Evolutionary conservation across 2,797 vertebrate species (phyloP), one percentile per base, ranked within the genome.

Genomic region (Spizella passerina): DNA sequence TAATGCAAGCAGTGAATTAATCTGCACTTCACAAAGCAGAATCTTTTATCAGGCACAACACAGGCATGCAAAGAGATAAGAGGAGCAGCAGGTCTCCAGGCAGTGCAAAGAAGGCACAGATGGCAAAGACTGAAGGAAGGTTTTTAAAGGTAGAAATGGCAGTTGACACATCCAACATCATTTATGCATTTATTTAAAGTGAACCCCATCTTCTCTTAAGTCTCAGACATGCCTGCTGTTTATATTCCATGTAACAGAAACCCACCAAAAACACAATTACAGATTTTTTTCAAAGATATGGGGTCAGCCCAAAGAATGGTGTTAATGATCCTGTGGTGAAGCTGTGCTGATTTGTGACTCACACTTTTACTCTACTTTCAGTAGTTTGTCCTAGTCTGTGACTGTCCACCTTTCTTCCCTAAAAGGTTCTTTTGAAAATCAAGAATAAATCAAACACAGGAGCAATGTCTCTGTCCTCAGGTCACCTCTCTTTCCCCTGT

Each of bases 1-100:
- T 86, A 95, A 86, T 84, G 47, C 50, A 84, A 86, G 49, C 72
- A 86, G 43, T 81, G 81, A 88, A 72, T 59, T 90, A 79, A 95
- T 90, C 66, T 93, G 66, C 88, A 79, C 79, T 93, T 93, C 63
- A 79, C 70, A 78, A 46, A 84, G 86, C 63, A 86, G 55, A 82
- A 69, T 90, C 78, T 83, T 94, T 95, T 86, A 88, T 93, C 78
- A 76, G 77, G 79, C 70, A 78, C 69, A 82, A 12, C 53, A 78
- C 80, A 94, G 69, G 39, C 32, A 0, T 72, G 77, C 77, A 72
- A 65, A 78, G 65, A 95, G 90, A 85, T 93, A 68, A 91, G 80
- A 86, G 43, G 36, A 95, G 73, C 70, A 79, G 86, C 39, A 72
- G 60, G 70, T 93, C 81, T 93, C 32, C 66, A 86, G 70, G 73